These are phyloP conservation scores for Melanostigma gelatinosum DNA, from an alignment of 2,113 vertebrate genomes.

Conservation along the genomic window DNA sequence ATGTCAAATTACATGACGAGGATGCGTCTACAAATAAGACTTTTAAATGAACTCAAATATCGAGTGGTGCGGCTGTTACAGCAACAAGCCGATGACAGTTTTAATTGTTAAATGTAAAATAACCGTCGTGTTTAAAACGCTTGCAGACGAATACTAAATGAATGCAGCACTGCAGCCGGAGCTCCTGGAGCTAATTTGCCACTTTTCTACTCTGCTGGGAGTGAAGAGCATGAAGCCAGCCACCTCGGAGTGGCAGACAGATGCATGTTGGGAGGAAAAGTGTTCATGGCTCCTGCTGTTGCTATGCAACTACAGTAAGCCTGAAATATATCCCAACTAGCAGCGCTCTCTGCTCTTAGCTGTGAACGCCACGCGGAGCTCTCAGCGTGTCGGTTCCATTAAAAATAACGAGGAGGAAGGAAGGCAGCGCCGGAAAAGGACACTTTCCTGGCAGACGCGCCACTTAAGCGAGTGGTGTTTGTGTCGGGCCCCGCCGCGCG, in stretches of 20 bases:
- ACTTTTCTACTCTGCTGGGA: neutral
- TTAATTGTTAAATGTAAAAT: neutral
- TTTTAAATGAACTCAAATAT: neutral
- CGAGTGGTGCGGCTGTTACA: neutral
- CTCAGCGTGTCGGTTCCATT: slow-evolving; percentile 25
- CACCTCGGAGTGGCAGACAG: slow-evolving; percentile 24
- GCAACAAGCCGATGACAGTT: neutral
- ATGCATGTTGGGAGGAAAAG: slow-evolving; percentile 17
- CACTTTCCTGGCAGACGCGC: slow-evolving; percentile 6
- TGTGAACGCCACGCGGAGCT: slow-evolving; percentile 32
- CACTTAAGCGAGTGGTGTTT: neutral
- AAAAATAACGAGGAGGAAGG: slow-evolving; percentile 36
- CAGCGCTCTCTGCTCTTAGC: slow-evolving; percentile 29
- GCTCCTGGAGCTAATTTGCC: neutral
- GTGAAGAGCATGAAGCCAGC: slow-evolving; percentile 1
- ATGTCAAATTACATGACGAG: neutral
- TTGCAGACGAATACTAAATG: neutral
- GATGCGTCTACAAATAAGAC: neutral
- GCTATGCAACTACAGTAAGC: slow-evolving; percentile 66
- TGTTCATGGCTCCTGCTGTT: slow-evolving; percentile 55
- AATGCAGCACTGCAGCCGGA: neutral
- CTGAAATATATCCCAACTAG: slow-evolving; percentile 7
- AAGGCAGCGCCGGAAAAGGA: neutral
- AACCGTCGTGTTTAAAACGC: neutral
- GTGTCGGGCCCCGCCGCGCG: neutral